Percentiles rank a stretch among this genome's conserved stretches.
Evolutionary conservation across 92 coral and sea anemone species (phyloP).

Genomic region (Zoanthus gigantus): DNA sequence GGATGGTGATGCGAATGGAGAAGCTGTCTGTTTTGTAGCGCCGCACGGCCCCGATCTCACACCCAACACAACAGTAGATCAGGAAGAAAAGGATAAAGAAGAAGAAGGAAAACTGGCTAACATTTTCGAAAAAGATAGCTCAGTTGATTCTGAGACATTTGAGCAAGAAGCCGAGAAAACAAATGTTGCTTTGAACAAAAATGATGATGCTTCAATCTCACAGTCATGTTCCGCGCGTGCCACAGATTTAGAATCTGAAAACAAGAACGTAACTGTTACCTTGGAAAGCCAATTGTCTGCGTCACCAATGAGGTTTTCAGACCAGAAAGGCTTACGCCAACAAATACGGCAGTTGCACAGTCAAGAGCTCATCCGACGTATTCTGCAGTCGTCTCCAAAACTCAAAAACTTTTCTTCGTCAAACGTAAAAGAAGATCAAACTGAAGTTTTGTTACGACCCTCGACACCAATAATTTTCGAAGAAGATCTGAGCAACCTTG

Average conservation of each 20-base stretch:
- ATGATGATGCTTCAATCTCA: neutral
- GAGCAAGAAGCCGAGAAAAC: no score
- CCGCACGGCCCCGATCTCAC: neutral
- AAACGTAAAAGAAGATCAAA: neutral
- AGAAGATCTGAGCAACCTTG: conserved; percentile 4
- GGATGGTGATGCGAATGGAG: conserved; percentile 47
- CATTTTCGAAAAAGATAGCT: neutral
- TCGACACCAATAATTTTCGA: neutral
- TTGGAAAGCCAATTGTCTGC: conserved; percentile 48
- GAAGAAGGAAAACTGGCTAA: neutral
- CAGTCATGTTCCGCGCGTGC: conserved; percentile 27
- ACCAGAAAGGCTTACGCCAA: conserved; percentile 72
- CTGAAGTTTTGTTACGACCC: neutral
- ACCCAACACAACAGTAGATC: neutral
- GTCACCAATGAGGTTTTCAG: conserved; percentile 45
- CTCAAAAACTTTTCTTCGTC: conserved; percentile 38
- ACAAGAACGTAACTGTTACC: neutral
- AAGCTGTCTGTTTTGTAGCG: neutral
- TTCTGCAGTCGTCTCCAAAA: conserved; percentile 59
- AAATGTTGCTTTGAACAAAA: neutral
- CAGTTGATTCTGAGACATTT: neutral
- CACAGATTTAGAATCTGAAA: conserved; percentile 4
- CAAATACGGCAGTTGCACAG: conserved; percentile 70
- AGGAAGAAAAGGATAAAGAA: neutral
- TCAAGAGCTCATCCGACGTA: conserved; percentile 71